Conservation (phyloP, 2,113 vertebrate species). For the Channa argus region DNA sequence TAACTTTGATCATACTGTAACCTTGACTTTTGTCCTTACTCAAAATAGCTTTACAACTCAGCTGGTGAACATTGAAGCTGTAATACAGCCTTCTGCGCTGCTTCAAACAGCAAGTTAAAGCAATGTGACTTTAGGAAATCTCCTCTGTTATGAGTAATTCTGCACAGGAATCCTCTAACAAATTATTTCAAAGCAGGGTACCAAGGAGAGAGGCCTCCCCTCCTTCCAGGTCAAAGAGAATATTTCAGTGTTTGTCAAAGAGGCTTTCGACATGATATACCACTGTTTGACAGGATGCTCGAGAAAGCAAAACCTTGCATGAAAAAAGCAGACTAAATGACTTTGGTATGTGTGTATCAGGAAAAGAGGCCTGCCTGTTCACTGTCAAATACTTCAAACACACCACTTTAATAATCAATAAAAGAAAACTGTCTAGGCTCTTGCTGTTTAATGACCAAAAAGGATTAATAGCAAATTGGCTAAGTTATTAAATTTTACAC, state of each 20-base stretch:
- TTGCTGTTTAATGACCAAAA: conserved; percentile 39
- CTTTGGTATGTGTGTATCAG: conserved; percentile 55
- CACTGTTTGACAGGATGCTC: conserved; percentile 66
- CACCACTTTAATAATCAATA: conserved; percentile 48
- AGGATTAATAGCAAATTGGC: conserved; percentile 18
- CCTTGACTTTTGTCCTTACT: conserved; percentile 17
- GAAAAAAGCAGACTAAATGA: conserved; percentile 51
- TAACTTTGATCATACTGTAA: conserved; percentile 30
- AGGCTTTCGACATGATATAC: conserved; percentile 58
- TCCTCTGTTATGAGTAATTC: conserved; percentile 66
- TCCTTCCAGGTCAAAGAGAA: conserved; percentile 60
- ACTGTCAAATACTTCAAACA: conserved; percentile 49
- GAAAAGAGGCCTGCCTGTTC: conserved; percentile 41
- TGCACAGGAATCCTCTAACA: conserved; percentile 80
- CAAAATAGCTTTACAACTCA: conserved; percentile 2
- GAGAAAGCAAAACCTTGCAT: conserved; percentile 48
- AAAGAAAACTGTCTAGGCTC: conserved; percentile 2
- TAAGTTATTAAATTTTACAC: conserved; percentile 41
- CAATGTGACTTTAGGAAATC: conserved; percentile 58
- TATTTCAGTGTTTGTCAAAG: conserved; percentile 30
- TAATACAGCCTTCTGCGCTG: conserved; percentile 4
- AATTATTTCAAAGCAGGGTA: conserved; percentile 78
- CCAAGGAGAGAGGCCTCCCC: conserved; percentile 38
- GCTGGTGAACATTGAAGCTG: conserved; percentile 17
- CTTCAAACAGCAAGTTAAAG: conserved; percentile 41